A percentile compares a stretch with the other conserved stretches of the same genome.
phyloP scores from a whole-genome alignment of 1,140 invertebrate genomes.

The Drosophila insularis region DNA sequence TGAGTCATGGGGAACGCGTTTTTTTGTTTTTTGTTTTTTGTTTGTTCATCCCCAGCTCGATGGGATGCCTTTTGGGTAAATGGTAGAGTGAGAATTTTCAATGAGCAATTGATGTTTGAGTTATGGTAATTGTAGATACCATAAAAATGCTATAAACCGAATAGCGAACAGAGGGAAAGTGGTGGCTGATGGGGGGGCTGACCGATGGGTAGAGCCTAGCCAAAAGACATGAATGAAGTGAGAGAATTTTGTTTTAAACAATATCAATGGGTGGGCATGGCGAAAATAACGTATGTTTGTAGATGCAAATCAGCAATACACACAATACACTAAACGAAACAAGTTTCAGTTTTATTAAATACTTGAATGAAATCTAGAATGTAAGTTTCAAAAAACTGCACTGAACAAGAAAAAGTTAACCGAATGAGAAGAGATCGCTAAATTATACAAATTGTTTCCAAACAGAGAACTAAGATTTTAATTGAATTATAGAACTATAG shows the following conservation, averaged over 20 bases:
- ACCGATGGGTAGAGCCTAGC: neutral
- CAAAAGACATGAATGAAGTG: slow-evolving; percentile 19
- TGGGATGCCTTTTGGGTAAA: slow-evolving; percentile 34
- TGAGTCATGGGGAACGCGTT: slow-evolving; percentile 66
- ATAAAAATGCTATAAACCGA: slow-evolving; percentile 63
- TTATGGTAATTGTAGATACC: slow-evolving; percentile 63
- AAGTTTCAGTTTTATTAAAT: neutral
- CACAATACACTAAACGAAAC: neutral
- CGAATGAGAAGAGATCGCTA: no score
- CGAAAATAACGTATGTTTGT: neutral
- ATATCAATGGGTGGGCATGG: slow-evolving; percentile 5
- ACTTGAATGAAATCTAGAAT: no score
- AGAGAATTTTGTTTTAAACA: slow-evolving; percentile 4
- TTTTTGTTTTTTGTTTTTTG: neutral
- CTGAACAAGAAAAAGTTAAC: no score
- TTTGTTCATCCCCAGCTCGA: slow-evolving; percentile 5
- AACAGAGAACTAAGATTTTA: no score
- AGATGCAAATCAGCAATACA: neutral
- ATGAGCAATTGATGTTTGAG: slow-evolving; percentile 61
- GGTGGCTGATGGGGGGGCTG: neutral
- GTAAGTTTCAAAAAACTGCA: no score
- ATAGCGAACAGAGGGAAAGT: neutral
- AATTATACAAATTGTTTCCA: no score
- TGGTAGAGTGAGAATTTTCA: slow-evolving; percentile 58
- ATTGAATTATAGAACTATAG: no score